Conservation (phyloP, 2,797 vertebrate species). For the Acridotheres tristis region DNA sequence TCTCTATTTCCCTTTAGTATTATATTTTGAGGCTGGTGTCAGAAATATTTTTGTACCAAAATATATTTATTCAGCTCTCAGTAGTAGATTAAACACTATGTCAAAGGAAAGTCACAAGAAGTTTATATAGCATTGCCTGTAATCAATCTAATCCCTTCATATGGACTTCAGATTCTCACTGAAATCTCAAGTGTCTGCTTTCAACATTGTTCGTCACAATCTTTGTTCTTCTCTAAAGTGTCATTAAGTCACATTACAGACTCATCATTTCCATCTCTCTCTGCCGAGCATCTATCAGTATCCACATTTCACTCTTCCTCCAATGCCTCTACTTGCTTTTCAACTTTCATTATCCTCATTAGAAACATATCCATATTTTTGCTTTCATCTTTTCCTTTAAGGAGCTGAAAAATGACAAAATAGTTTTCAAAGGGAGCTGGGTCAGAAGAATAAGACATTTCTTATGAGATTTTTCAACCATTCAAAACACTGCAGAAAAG, state of each 20-base stretch:
- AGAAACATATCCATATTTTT: constrained; percentile 65
- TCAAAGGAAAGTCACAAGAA: constrained; percentile 9
- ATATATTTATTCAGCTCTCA: constrained; percentile 19
- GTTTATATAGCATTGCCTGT: not conserved
- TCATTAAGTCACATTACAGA: constrained; percentile 51
- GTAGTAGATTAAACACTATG: not conserved
- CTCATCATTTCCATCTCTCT: constrained; percentile 52
- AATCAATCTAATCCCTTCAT: constrained; percentile 1
- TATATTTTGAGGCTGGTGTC: not conserved
- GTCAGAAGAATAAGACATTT: constrained; percentile 64
- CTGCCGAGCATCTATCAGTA: constrained; percentile 40
- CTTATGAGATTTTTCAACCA: constrained; percentile 64
- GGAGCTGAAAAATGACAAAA: constrained; percentile 71
- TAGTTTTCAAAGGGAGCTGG: constrained; percentile 71
- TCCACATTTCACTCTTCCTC: not conserved
- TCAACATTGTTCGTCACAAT: constrained; percentile 29
- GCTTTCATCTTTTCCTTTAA: constrained; percentile 74
- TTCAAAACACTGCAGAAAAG: constrained; percentile 62
- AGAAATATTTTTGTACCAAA: constrained; percentile 35
- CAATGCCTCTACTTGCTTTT: constrained; percentile 56
- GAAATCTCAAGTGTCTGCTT: not conserved
- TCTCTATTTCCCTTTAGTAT: not conserved
- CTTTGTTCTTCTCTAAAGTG: constrained; percentile 36
- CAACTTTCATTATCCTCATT: constrained; percentile 71
- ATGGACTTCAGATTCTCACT: not conserved